phyloP scores from a whole-genome alignment of 2,888 invertebrate species.

The Cancer borealis region DNA sequence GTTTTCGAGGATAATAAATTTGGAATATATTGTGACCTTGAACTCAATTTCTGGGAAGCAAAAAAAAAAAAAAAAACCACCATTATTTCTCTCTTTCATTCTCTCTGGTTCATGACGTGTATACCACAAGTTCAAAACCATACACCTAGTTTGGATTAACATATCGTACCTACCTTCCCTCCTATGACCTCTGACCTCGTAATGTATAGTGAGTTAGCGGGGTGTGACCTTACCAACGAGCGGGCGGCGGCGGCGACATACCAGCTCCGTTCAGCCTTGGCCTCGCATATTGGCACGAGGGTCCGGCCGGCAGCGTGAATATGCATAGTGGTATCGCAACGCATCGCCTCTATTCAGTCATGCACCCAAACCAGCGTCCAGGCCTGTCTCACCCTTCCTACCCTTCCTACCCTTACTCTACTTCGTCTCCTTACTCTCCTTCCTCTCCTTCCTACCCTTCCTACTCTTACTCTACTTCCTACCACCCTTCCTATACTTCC shows the following conservation, averaged over 20 bases:
- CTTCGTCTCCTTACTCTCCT: too few relatives aligned
- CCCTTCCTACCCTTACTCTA: too few relatives aligned
- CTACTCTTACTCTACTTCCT: too few relatives aligned
- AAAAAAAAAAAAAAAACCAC: too few relatives aligned
- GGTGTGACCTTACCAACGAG: neutral
- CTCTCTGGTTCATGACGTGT: conserved; percentile 1
- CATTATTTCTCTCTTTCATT: neutral
- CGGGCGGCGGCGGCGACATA: neutral
- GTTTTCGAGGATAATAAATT: too few relatives aligned
- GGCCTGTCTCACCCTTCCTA: too few relatives aligned
- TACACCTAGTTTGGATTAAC: too few relatives aligned
- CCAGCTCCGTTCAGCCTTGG: neutral
- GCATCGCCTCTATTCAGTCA: neutral
- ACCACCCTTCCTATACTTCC: too few relatives aligned
- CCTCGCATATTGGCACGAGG: neutral
- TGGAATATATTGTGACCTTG: neutral
- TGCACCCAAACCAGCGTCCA: neutral
- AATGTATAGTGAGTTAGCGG: neutral
- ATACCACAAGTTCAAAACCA: too few relatives aligned
- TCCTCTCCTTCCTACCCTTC: too few relatives aligned
- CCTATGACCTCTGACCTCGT: neutral
- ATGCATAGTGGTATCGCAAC: neutral
- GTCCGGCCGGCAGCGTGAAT: neutral
- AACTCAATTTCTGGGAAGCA: too few relatives aligned
- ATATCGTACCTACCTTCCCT: neutral